Percentiles rank a stretch among this genome's conserved stretches.
Evolutionary conservation across 1,140 invertebrate species (phyloP).

Genomic region (Anastrepha ludens): DNA sequence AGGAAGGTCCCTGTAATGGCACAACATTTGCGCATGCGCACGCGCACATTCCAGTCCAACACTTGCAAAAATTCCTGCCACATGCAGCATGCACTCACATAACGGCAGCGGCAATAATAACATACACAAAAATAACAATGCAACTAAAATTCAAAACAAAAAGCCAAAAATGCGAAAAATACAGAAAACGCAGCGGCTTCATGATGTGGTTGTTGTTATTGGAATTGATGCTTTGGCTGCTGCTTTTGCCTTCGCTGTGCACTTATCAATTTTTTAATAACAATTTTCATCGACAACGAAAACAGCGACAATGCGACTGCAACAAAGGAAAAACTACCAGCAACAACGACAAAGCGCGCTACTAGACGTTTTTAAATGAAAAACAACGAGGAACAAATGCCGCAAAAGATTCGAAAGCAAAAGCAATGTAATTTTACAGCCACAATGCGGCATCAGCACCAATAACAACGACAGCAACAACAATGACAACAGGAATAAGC

Average conservation of each 20-base stretch:
- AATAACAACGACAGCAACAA: slow-evolving; percentile 5
- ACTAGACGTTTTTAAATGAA: not conserved
- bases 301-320: not conserved
- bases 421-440: slow-evolving; percentile 41
- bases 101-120: not conserved
- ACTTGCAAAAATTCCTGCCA: slow-evolving; percentile 26
- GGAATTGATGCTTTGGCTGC: not conserved
- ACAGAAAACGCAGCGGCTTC: not conserved
- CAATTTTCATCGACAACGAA: slow-evolving; percentile 36
- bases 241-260: not conserved
- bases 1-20: not conserved
- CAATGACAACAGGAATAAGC: not conserved
- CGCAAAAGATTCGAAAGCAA: slow-evolving; percentile 46
- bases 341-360: not conserved
- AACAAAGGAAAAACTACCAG: not conserved
- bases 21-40: slow-evolving; percentile 44
- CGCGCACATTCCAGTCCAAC: slow-evolving; percentile 48
- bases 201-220: not conserved
- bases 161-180: slow-evolving; percentile 19
- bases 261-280: slow-evolving; percentile 46
- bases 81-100: not conserved
- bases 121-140: no score
- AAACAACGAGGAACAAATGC: not conserved
- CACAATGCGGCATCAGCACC: not conserved
- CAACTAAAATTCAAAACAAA: slow-evolving; percentile 13